These are phyloP conservation scores for Melolontha melolontha DNA, from an alignment of 2,888 invertebrate species.

Conservation along the genomic window DNA sequence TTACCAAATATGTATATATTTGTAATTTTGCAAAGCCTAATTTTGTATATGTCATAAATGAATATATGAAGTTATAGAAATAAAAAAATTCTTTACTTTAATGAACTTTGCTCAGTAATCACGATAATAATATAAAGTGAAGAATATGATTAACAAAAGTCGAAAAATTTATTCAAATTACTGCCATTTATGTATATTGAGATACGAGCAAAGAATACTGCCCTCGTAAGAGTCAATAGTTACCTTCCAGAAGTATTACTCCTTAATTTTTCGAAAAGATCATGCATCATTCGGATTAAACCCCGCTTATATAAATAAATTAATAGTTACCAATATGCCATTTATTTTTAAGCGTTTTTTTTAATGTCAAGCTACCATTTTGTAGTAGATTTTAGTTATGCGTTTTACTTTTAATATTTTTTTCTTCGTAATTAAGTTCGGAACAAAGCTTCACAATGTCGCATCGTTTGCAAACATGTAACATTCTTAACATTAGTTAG, in stretches of 20 bases:
- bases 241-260: slow-evolving; percentile 14
- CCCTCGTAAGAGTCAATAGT: too few species aligned
- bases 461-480: slow-evolving; percentile 41
- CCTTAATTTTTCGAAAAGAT: background rate
- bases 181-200: too few species aligned
- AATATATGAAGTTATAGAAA: too few species aligned
- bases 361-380: slow-evolving; percentile 36
- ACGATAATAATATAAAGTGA: too few species aligned
- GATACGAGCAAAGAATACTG: too few species aligned
- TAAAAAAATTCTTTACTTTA: too few species aligned
- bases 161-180: too few species aligned
- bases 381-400: slow-evolving; percentile 30
- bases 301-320: slow-evolving; percentile 30
- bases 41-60: too few species aligned
- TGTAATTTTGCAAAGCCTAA: too few species aligned
- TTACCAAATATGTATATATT: too few species aligned
- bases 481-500: slow-evolving; percentile 50
- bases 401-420: slow-evolving; percentile 18
- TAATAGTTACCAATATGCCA: slow-evolving; percentile 49
- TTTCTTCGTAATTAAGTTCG: slow-evolving; percentile 15
- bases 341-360: slow-evolving; percentile 42
- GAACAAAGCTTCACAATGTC: slow-evolving; percentile 36
- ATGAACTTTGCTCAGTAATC: too few species aligned
- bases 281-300: slow-evolving; percentile 9
- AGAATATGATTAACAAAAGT: too few species aligned